Conservation (phyloP, 1,140 invertebrate species). For the Diuraphis noxia region DNA sequence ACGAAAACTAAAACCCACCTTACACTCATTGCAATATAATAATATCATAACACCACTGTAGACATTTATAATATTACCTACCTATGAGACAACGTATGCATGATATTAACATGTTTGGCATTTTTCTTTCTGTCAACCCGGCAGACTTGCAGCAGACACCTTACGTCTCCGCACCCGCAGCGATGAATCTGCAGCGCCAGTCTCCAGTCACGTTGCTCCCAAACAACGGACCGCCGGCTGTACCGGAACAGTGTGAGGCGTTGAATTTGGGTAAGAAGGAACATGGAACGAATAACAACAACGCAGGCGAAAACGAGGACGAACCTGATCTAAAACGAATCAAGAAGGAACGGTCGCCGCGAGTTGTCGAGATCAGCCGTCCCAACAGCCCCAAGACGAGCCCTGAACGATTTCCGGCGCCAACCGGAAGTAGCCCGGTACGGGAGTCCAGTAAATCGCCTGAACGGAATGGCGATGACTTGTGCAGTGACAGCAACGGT, state of each 20-base stretch:
- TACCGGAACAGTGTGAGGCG: slow-evolving; percentile 34
- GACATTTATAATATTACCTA: no score
- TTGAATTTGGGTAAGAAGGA: slow-evolving; percentile 29
- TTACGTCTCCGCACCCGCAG: background rate
- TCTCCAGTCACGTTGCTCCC: background rate
- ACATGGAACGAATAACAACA: slow-evolving; percentile 25
- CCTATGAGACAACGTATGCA: no score
- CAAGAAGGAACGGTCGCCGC: background rate
- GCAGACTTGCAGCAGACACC: background rate
- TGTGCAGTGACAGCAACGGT: background rate
- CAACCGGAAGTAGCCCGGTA: background rate
- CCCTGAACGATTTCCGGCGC: background rate
- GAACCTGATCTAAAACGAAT: background rate
- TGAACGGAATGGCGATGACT: background rate
- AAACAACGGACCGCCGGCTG: background rate
- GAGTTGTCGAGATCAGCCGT: background rate
- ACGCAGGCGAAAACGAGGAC: slow-evolving; percentile 23
- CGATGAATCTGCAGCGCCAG: background rate
- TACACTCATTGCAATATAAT: background rate
- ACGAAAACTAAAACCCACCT: no score
- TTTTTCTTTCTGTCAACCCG: background rate
- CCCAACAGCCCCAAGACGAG: background rate
- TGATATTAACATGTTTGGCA: background rate
- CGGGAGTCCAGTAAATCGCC: background rate
- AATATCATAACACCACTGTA: background rate